Evolutionary conservation across 2,888 invertebrate species (phyloP).

Genomic region (Sabatieria punctata): DNA sequence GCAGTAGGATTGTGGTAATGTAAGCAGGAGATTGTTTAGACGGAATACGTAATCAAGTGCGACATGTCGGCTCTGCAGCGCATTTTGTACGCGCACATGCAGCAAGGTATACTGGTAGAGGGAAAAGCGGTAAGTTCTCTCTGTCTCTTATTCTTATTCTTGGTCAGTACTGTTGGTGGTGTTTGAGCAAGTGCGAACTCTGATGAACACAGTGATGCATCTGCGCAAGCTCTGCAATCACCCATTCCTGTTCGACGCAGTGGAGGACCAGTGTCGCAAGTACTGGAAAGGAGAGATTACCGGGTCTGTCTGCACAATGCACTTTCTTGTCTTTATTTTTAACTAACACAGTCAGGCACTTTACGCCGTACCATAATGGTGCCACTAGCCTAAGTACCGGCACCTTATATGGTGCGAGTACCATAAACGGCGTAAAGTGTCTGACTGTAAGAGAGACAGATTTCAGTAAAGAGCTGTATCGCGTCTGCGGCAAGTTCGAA

Average conservation of each 20-base stretch:
- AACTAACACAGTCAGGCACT: too few species aligned
- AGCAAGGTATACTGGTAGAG: constrained; percentile 35
- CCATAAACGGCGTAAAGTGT: too few species aligned
- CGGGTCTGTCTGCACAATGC: neutral
- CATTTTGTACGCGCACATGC: constrained; percentile 79
- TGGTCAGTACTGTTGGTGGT: constrained; percentile 7
- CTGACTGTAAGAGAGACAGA: too few species aligned
- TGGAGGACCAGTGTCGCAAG: constrained; percentile 49
- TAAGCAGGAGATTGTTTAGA: too few species aligned
- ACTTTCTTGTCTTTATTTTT: neutral
- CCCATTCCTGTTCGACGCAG: constrained; percentile 97
- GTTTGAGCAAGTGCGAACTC: constrained; percentile 38
- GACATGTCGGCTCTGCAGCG: constrained; percentile 95
- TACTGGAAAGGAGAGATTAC: constrained; percentile 18
- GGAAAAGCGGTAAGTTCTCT: neutral
- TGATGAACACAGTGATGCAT: constrained; percentile 99
- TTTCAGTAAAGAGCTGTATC: constrained; percentile 64
- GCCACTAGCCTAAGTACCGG: too few species aligned
- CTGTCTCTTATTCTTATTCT: neutral
- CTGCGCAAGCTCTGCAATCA: constrained; percentile 95
- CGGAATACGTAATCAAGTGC: constrained; percentile 93
- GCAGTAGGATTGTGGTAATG: too few species aligned
- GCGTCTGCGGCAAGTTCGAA: constrained; percentile 93
- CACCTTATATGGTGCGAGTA: too few species aligned
- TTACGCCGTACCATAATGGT: too few species aligned